Evolutionary conservation across 2,797 vertebrate genomes (phyloP).

Genomic region (Pantherophis alleghaniensis): DNA sequence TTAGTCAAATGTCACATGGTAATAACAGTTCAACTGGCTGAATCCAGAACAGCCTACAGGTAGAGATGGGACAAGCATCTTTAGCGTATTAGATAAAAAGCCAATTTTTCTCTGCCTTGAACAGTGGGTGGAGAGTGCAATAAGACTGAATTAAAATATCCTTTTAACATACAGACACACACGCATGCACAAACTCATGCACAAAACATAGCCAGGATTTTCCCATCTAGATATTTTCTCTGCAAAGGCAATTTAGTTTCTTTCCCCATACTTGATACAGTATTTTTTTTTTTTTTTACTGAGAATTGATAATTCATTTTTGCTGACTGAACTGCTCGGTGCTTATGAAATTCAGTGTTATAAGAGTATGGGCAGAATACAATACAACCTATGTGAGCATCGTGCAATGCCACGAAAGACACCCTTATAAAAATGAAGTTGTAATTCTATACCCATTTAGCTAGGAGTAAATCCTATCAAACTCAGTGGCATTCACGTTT

Average conservation of each 20-base stretch:
- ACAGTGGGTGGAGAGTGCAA: conserved; percentile 34
- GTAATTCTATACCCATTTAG: neutral
- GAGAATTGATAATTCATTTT: neutral
- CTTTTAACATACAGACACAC: neutral
- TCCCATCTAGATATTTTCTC: neutral
- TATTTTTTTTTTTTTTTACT: neutral
- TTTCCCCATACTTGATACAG: neutral
- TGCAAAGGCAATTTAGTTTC: conserved; percentile 1
- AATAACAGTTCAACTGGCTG: conserved; percentile 38
- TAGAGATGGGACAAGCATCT: neutral
- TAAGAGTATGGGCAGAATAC: neutral
- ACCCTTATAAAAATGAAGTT: neutral
- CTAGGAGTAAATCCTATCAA: neutral
- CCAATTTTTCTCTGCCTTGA: conserved; percentile 23
- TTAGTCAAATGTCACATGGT: conserved; percentile 74
- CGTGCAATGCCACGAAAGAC: neutral
- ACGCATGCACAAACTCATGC: neutral
- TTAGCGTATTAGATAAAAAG: neutral
- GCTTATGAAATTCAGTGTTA: neutral
- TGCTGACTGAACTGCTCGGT: neutral
- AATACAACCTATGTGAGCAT: neutral
- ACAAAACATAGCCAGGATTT: neutral
- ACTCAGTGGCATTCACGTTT: neutral
- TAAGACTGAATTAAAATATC: conserved; percentile 17
- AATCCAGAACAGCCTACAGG: conserved; percentile 36